These are phyloP conservation scores for Drosophila differens DNA, from an alignment of 2,888 invertebrate genomes.

Conservation along the genomic window DNA sequence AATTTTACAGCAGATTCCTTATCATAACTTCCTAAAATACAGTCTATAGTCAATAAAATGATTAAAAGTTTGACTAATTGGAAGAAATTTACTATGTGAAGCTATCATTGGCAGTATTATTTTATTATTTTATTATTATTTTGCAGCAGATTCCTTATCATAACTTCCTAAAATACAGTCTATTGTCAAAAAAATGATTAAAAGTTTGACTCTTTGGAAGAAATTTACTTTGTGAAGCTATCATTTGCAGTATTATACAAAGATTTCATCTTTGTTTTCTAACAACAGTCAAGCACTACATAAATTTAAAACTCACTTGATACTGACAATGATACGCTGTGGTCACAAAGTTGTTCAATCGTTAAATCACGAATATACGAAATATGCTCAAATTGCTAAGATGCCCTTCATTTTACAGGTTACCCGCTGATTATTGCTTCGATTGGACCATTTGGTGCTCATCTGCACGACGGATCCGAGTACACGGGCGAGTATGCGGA, in stretches of 20 bases:
- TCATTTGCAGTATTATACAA: background rate
- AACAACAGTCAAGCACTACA: background rate
- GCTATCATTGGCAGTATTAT: background rate
- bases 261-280: background rate
- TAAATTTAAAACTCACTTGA: background rate
- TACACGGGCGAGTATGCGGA: slow-evolving; percentile 94
- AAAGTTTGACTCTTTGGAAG: background rate
- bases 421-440: slow-evolving; percentile 92
- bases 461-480: slow-evolving; percentile 95
- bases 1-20: background rate
- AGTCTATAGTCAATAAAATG: background rate
- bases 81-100: background rate
- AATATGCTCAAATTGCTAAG: background rate
- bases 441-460: slow-evolving; percentile 97
- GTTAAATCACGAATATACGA: background rate
- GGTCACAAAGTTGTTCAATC: background rate
- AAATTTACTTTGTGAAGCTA: background rate
- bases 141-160: background rate
- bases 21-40: background rate
- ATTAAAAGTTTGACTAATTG: background rate
- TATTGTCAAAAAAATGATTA: background rate
- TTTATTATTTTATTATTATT: too few relatives aligned
- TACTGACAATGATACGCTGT: background rate
- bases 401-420: slow-evolving; percentile 51
- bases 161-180: background rate